Base-by-base conservation (phyloP, 1,140 invertebrate species). In the Hylaeus volcanicus region DNA sequence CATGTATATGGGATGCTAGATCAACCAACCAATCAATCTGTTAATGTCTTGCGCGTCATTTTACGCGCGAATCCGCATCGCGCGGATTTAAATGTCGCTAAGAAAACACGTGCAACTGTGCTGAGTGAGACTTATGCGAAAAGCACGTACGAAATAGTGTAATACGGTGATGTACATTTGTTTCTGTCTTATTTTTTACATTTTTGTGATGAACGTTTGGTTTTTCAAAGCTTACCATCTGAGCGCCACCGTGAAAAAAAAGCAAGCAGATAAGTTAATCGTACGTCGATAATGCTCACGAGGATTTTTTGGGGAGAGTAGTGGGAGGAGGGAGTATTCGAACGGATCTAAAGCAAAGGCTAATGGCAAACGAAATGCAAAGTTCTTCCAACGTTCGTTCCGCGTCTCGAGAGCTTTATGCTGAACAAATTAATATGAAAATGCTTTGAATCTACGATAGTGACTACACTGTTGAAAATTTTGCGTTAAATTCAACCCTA, bases 1-100 rank as follows among this genome's bases (percentile, higher is more conserved):
- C 96, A 99, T 98, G 86, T 96, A 98, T 90, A 98, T 95, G 12
- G 98, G 97, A 94, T 98, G 96, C 92, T 95, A 89, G 80, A 94
- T 86, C 78, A 88, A 87, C 64, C 73, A 88, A 86, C 74, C 66
- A 88, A 86, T 84, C 14, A 85, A 85, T 85, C 14, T 72, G 51
- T 87, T 87, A 86, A 66, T 64, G 69, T 83, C 45, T 68, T 51
- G 51, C 45, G 61, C 11, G 26, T 73, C 58, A 39, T 74, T 74
- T 53, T 51, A 51, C 11, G 51, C 51, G 9, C 9, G 51, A 51
- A 51, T 51, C 64, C 45, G 1, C 60, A 39, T 43, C 58, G 53
- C 8, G 6, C 2, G 43, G n/a, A 2, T 71, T 51, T 58, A 41
- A 64, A 69, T 84, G 76, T 72, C 37, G 15, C 61, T 83, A 83